Conservation (phyloP, 2,113 vertebrate genomes). For the Ceuthmochares aereus region DNA sequence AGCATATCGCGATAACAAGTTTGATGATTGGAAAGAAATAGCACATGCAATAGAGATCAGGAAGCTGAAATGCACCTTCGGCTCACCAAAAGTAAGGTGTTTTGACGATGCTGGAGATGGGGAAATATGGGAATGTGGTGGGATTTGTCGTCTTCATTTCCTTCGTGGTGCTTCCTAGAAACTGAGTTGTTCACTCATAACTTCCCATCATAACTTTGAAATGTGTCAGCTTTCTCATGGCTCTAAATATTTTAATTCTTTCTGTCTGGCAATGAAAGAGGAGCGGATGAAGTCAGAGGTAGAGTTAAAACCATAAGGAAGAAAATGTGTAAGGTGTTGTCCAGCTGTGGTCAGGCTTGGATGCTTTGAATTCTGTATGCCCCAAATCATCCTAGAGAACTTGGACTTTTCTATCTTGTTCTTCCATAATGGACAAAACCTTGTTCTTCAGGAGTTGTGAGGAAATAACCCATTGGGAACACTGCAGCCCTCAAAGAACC, state of each 20-base stretch:
- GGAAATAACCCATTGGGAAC: not conserved
- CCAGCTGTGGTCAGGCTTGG: not conserved
- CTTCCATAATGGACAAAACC: not conserved
- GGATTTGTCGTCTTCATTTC: not conserved
- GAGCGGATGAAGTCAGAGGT: not conserved
- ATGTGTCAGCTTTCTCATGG: not conserved
- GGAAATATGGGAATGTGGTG: not conserved
- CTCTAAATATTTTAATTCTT: not conserved
- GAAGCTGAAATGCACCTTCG: conserved; percentile 91
- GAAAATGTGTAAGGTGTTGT: not conserved
- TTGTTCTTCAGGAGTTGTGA: not conserved
- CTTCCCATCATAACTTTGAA: not conserved
- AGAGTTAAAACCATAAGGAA: not conserved
- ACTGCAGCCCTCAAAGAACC: not conserved
- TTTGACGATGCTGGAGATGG: not conserved
- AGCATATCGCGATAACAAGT: conserved; percentile 87
- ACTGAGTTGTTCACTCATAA: not conserved
- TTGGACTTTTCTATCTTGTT: not conserved
- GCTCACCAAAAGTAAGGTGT: conserved; percentile 83
- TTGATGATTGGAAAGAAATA: conserved; percentile 90
- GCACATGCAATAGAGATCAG: conserved; percentile 89
- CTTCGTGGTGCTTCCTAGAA: not conserved
- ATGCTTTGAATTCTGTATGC: not conserved
- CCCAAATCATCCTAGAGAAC: not conserved
- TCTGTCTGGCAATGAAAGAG: not conserved